Base-by-base conservation (phyloP, 2,113 vertebrate genomes). In the Centropus bengalensis region DNA sequence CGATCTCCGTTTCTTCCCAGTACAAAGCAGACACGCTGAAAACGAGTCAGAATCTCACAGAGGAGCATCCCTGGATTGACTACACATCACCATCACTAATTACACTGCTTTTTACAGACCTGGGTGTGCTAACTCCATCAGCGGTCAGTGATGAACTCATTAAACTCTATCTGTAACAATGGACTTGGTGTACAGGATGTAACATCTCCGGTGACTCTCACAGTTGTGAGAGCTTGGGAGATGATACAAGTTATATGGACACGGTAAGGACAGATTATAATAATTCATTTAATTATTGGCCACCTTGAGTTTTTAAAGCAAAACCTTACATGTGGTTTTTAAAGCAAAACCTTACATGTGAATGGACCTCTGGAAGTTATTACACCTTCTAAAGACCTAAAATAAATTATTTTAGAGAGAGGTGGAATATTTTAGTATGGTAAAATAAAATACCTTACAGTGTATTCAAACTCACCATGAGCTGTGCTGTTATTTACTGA, bases 71-170 rank as follows among this genome's bases (percentile, higher is more conserved):
- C 0, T 98, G 99, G 98, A 98, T 99, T 2, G 99, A 99, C 91
- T 99, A 99, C 97, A 99, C 99, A 0, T 98, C 99, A 5, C 99
- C 99, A 1, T 99, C 99, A 0, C 98, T 99, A 55, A 99, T 99
- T 96, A 99, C 99, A 0, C 92, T 99, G 49, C 98, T 99, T 17
- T 99, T 99, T 40, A 99, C 99, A 8, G 99, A 99, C 97, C 98
- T 99, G 2, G 99, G 99, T 0, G 99, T 99, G 83, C 78, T 99
- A 62, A 99, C 99, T 1, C 99, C 99, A 2, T 99, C 99, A 0
- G 99, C 99, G 0, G 99, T 99, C 94, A 99, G 99, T 3, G 99
- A 99, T 7, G 99, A 99, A 95, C 99, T 99, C 88, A 99, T 99
- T 96, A 99, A 99, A 96, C 98, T 99, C 33, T 99, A 99, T 86